Evolutionary conservation across 2,113 vertebrate genomes (phyloP).

Genomic region (Nettapus auritus): DNA sequence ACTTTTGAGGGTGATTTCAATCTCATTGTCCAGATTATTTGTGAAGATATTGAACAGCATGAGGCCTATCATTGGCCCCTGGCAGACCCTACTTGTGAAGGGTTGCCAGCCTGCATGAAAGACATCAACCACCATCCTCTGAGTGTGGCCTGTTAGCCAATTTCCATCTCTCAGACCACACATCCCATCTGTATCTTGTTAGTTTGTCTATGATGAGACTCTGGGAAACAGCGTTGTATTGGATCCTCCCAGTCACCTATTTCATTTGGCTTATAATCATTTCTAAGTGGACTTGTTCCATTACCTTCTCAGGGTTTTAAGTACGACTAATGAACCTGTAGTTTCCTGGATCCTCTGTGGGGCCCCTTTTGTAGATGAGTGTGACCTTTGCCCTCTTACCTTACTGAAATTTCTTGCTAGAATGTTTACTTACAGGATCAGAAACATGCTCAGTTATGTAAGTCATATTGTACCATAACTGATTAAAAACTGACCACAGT

Average conservation of each 20-base stretch:
- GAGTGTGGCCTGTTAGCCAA: background rate
- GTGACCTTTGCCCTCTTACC: background rate
- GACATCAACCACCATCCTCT: background rate
- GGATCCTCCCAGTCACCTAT: background rate
- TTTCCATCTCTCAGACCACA: background rate
- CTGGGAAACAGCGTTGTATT: background rate
- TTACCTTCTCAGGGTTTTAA: background rate
- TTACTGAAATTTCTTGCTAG: background rate
- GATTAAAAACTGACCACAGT: background rate
- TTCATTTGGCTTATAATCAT: background rate
- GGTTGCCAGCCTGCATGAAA: background rate
- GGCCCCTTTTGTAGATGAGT: background rate
- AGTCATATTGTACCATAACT: background rate
- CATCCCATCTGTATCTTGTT: background rate
- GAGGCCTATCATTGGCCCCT: background rate
- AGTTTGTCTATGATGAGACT: background rate
- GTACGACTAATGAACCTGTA: background rate
- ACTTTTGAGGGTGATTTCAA: background rate
- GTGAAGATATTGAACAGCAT: background rate
- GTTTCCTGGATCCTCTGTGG: background rate
- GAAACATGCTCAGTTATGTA: background rate
- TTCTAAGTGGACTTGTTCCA: background rate
- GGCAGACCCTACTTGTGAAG: background rate
- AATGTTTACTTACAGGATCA: background rate
- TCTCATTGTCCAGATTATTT: background rate